Base-by-base conservation (phyloP, 2,888 invertebrate genomes). In the Cheilosia scutellata region DNA sequence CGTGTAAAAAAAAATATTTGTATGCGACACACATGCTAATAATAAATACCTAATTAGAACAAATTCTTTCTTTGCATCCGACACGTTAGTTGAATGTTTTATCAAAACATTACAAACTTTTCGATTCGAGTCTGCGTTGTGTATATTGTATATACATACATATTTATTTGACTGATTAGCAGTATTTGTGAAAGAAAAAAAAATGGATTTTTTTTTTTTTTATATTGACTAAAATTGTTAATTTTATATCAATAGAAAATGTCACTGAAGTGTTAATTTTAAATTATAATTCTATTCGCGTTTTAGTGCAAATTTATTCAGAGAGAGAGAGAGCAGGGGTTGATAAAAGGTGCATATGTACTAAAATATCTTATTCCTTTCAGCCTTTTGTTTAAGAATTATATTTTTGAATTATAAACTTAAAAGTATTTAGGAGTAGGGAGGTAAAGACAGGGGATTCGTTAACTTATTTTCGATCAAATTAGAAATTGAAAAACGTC, bases 191-290 rank as follows among this genome's bases (percentile, higher is more conserved):
- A 11, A 13, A 9, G 27, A 20, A 27, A 49, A n/a, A 4, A 31
- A 25, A 9, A 55, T 58, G 11, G 29, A 62, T 27, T 42, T 33
- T 33, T 55, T 78, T 44, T 66, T 25, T 4, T 42, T 66, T 65
- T n/a, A 37, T 71, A 25, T 79, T 72, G 53, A 20, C 44, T 55
- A 11, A 60, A 58, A 66, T 66, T 44, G n/a, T 49, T 72, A 65
- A 25, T 65, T 51, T 72, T 62, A 53, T 51, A 16, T 9, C 13
- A 4, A 55, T 13, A 25, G 25, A 44, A 65, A 16, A 37, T 65
- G 75, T 47, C 57, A 47, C 47, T 55, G 66, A 47, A 27, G 53
- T 68, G 62, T 9, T 68, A 62, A 70, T 80, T 68, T 75, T 63
- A 13, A 5, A 75, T 75, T 75, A 29, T 57, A 68, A 70, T 75